Conservation (phyloP, 2,113 vertebrate genomes). For the Pseudorectes ferrugineus region DNA sequence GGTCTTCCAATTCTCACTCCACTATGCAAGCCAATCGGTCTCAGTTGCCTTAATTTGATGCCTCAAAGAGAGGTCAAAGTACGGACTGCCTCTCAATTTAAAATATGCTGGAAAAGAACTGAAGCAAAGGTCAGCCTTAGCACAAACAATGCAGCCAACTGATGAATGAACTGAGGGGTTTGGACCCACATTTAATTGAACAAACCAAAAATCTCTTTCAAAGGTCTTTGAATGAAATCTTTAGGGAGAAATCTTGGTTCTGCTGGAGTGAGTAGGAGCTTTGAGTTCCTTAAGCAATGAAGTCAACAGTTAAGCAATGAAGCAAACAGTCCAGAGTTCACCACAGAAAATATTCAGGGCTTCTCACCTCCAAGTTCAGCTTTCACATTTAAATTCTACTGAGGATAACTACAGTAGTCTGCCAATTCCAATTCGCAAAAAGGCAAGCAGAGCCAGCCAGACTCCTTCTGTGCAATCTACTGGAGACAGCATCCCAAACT, state of each 20-base stretch:
- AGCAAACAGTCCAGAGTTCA: not conserved
- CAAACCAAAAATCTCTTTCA: not conserved
- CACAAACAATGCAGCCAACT: not conserved
- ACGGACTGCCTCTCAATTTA: not conserved
- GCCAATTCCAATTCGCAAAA: not conserved
- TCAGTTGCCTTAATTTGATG: not conserved
- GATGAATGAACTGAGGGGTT: not conserved
- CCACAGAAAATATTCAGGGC: not conserved
- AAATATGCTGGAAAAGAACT: not conserved
- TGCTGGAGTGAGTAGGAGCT: not conserved
- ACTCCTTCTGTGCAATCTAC: conserved; percentile 23
- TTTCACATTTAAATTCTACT: conserved; percentile 36
- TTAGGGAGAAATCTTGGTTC: not conserved
- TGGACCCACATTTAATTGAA: not conserved
- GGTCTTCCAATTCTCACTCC: not conserved
- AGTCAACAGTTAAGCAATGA: conserved; percentile 21
- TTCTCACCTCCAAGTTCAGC: conserved; percentile 43
- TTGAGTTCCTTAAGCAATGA: not conserved
- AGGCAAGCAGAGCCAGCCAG: not conserved
- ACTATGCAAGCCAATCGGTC: not conserved
- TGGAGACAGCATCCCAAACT: not conserved
- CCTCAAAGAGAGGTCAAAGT: not conserved
- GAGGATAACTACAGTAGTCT: not conserved
- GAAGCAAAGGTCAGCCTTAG: not conserved
- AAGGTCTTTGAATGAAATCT: not conserved